Percentiles rank a stretch among this genome's conserved stretches.
Conservation (phyloP, 2,888 invertebrate species). For the Troglohyphantes excavatus region DNA sequence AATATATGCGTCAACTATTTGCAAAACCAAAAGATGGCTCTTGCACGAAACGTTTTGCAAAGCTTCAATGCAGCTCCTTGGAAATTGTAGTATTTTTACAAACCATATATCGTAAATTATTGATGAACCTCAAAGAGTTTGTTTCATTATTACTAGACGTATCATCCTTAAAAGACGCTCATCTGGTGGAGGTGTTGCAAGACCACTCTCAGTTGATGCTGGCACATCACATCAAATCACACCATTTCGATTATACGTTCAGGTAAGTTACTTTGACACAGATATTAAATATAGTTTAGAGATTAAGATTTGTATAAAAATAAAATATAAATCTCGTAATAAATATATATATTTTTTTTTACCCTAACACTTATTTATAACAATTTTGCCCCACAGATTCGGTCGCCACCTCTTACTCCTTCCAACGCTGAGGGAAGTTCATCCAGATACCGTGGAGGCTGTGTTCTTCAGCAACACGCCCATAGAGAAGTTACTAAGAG, state of each 20-base stretch:
- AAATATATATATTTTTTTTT: too few species aligned
- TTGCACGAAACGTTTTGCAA: too few species aligned
- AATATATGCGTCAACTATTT: too few species aligned
- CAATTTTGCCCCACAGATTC: conserved; percentile 85
- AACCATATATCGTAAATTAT: too few species aligned
- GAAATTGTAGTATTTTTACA: too few species aligned
- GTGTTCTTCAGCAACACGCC: conserved; percentile 97
- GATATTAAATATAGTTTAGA: too few species aligned
- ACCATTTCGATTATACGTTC: conserved; percentile 92
- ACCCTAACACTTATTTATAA: too few species aligned
- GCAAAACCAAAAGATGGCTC: too few species aligned
- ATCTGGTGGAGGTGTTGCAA: conserved; percentile 97
- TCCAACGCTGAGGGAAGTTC: conserved; percentile 90
- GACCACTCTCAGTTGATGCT: conserved; percentile 99
- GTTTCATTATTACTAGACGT: conserved; percentile 87
- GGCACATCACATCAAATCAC: conserved; percentile 94
- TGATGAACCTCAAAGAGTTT: background rate
- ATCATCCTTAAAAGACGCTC: conserved; percentile 94
- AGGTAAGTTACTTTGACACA: too few species aligned
- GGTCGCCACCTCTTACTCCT: conserved; percentile 94
- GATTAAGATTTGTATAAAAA: too few species aligned
- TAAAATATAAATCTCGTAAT: too few species aligned
- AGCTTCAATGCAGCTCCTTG: too few species aligned
- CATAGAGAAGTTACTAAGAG: conserved; percentile 98
- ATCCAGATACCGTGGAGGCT: conserved; percentile 91